phyloP scores from a whole-genome alignment of 2,888 invertebrate species.

The Parnassius mnemosyne region DNA sequence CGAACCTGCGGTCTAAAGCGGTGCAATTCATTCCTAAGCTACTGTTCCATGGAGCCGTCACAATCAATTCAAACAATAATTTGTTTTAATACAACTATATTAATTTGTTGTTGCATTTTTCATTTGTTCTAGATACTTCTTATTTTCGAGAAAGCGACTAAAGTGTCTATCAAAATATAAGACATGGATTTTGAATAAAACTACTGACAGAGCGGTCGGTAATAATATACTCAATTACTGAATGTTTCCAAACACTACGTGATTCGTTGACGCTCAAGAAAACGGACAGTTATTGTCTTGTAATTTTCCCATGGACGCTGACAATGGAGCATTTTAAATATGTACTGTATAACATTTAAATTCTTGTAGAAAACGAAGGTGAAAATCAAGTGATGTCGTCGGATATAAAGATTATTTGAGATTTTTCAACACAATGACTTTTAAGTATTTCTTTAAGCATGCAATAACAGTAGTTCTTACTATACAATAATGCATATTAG shows the following conservation, averaged over 20 bases:
- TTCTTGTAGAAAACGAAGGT: constrained; percentile 17
- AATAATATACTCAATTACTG: constrained; percentile 39
- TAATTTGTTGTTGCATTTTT: too few relatives aligned
- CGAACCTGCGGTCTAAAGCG: too few relatives aligned
- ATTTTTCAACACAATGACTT: too few relatives aligned
- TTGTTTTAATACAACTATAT: too few relatives aligned
- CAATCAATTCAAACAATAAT: too few relatives aligned
- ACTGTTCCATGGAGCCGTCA: too few relatives aligned
- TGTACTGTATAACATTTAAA: constrained; percentile 6
- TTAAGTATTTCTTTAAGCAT: too few relatives aligned
- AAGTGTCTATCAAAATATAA: neutral
- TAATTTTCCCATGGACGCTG: constrained; percentile 17
- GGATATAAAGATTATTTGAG: too few relatives aligned
- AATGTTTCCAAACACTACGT: constrained; percentile 40
- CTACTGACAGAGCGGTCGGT: constrained; percentile 35
- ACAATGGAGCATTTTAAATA: constrained; percentile 19
- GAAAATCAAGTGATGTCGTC: constrained; percentile 11
- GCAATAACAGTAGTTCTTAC: too few relatives aligned
- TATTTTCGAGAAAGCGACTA: neutral
- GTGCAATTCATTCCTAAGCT: too few relatives aligned
- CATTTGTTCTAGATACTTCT: too few relatives aligned
- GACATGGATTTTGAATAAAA: neutral
- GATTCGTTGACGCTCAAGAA: constrained; percentile 40
- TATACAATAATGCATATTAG: too few relatives aligned
- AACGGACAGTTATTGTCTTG: constrained; percentile 35